Percentiles rank a stretch among this genome's conserved stretches.
Evolutionary conservation across 2,113 vertebrate species (phyloP).

Genomic region (Prinia subflava): DNA sequence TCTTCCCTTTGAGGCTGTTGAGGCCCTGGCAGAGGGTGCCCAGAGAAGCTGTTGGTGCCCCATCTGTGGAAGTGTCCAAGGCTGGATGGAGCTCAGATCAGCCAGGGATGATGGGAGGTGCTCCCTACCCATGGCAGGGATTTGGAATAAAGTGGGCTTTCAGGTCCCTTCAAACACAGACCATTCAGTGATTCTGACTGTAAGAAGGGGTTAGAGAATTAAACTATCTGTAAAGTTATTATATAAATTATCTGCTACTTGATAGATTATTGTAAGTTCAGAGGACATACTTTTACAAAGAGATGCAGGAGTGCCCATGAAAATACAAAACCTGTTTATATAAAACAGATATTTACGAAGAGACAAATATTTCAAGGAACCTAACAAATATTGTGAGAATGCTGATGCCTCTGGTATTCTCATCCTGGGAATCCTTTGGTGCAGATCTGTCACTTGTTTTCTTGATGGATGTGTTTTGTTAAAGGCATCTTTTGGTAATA

Average conservation of each 20-base stretch:
- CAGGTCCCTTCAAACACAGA: neutral
- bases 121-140: neutral
- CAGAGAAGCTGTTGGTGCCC: neutral
- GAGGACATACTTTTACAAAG: neutral
- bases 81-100: neutral
- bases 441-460: constrained; percentile 4
- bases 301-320: fast-evolving
- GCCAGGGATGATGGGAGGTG: neutral
- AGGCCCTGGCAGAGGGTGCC: neutral
- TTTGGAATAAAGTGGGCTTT: neutral
- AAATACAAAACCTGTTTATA: neutral
- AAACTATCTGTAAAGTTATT: neutral
- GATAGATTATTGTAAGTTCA: neutral
- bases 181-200: neutral
- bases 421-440: neutral
- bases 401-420: neutral
- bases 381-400: neutral
- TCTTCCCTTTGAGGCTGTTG: fast-evolving
- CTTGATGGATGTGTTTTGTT: constrained; percentile 40
- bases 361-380: neutral
- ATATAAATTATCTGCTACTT: neutral
- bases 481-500: constrained; percentile 22
- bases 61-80: neutral
- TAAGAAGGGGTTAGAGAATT: neutral
- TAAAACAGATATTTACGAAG: neutral